Base-by-base conservation (phyloP, 2,113 vertebrate species). In the Chinchilla lanigera region DNA sequence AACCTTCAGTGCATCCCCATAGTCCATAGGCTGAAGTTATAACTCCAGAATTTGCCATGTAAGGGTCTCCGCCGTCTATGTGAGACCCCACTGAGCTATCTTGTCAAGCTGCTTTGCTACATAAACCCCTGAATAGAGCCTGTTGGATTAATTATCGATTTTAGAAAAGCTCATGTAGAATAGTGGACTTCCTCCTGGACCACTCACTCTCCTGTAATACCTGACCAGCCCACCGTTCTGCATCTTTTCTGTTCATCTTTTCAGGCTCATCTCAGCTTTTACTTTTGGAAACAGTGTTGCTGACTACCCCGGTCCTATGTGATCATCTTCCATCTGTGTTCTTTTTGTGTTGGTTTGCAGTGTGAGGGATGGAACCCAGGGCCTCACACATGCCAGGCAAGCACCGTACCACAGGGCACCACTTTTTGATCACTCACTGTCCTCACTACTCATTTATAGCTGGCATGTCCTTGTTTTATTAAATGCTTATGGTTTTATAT, bases 191-290 rank as follows among this genome's bases (percentile, higher is more conserved):
- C 58, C 41, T 38, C 9, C 75, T 44, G 24, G 69, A 1, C 33
- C 47, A 38, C 61, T 75, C 33, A 44, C 44, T 92, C 47, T 13
- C 81, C 35, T 63, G 73, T 9, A 94, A 90, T 77, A 41, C 60
- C 69, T 54, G 19, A 47, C 35, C 24, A 60, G 60, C 60, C 56
- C 41, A 61, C 52, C 82, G 28, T 81, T 87, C 69, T 75, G 0
- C 28, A 75, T 89, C 12, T 90, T 85, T 93, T 47, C n/a, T 89
- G 28, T 58, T 56, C 16, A 33, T 86, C 86, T 89, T 73, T 65
- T 89, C 56, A 93, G 35, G 82, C 28, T 96, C 87, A 41, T 86
- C 44, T 86, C 67, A 82, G 54, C 56, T 81, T 88, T 96, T 80
- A 80, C n/a, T 22, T 89, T 92, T 88, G 26, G 60, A 58, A 12